Base-by-base conservation (phyloP, 2,113 vertebrate species). In the Hippocampus barbouri region DNA sequence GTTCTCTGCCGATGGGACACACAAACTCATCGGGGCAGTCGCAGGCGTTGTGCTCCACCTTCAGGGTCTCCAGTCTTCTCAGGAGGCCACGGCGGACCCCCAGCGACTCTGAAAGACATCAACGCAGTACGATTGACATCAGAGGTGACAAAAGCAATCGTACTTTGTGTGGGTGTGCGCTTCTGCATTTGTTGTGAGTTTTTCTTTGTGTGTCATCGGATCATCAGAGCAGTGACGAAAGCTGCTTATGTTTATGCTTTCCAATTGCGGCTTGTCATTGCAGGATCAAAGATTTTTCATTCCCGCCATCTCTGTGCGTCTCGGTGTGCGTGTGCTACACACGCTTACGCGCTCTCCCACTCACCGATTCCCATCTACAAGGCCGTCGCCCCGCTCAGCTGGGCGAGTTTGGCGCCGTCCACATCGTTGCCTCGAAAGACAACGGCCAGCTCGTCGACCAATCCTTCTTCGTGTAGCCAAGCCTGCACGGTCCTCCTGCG, bases 311-410 rank as follows among this genome's bases (percentile, higher is more conserved):
- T 41, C 23, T 40, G 66, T 25, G 47, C 16, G 45, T 63, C 23
- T 45, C 21, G 47, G 65, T 68, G 56, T 71, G 66, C 54, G 41
- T 8, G 20, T 3, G 57, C 43, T 57, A 15, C 40, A 38, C 69
- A 34, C 10, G 66, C 66, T 15, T 75, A 25, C 18, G 3, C 49
- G 54, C 68, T 62, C 59, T 5, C 18, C 20, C 69, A 53, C 93
- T 94, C 92, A 96, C 95, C 94, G 18, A 96, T 94, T 88, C 95
- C 94, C 83, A 95, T 88, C 70, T 96, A 94, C 18, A 78, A 61
- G 72, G 94, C 87, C 9, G 89, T 93, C 76, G 95, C 94, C 80
- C 92, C 95, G 71, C 88, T 94, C 80, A 96, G 92, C 75, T 75
- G 89, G 69, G 93, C 83, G 1, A 96, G 87, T 83, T 96, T 93